Evolutionary conservation across 2,113 vertebrate species (phyloP).

Genomic region (Rhodinocichla rosea): DNA sequence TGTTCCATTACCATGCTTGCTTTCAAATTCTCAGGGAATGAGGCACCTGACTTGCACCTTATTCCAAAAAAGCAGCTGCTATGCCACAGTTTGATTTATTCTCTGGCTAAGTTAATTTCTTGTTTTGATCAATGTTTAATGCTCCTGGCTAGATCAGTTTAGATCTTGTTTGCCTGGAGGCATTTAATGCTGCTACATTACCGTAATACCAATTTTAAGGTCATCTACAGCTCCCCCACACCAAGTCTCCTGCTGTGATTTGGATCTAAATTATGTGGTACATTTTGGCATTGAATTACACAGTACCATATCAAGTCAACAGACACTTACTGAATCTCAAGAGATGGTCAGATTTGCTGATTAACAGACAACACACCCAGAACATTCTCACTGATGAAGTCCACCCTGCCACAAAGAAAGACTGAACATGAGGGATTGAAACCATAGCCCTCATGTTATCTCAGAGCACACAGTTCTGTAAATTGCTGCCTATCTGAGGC

Average conservation of each 20-base stretch:
- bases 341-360: not conserved
- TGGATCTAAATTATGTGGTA: not conserved
- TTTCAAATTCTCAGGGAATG: not conserved
- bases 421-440: not conserved
- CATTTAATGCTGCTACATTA: not conserved
- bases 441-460: not conserved
- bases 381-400: not conserved
- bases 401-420: not conserved
- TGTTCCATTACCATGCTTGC: not conserved
- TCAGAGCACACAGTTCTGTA: not conserved
- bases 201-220: not conserved
- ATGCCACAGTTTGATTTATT: not conserved
- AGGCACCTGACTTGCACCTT: not conserved
- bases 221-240: not conserved
- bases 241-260: not conserved
- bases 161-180: not conserved
- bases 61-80: not conserved
- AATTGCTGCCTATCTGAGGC: not conserved
- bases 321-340: not conserved
- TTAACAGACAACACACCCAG: not conserved
- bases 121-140: constrained; percentile 33
- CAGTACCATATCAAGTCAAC: not conserved
- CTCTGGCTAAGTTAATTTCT: not conserved
- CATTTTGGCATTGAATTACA: not conserved
- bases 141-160: constrained; percentile 7